Conservation (phyloP, 2,888 invertebrate species). For the Tridacna crocea region DNA sequence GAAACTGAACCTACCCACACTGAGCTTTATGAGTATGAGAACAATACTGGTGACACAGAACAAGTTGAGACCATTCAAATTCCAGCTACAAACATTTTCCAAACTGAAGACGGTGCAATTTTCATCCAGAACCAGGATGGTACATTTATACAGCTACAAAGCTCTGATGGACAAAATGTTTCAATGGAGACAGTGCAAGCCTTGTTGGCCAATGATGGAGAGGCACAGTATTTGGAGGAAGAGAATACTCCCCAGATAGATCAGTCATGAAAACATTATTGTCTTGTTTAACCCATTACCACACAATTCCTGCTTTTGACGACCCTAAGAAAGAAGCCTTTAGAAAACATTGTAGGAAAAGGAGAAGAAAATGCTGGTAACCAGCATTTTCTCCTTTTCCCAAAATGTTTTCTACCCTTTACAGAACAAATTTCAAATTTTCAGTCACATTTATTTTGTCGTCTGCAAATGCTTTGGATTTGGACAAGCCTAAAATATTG, state of each 20-base stretch:
- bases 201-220: conserved; percentile 77
- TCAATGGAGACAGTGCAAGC: conserved; percentile 83
- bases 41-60: conserved; percentile 4
- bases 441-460: too few species aligned
- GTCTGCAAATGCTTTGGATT: too few species aligned
- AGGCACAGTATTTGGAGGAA: conserved; percentile 65
- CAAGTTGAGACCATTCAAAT: conserved; percentile 48
- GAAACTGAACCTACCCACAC: conserved; percentile 3
- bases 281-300: not conserved
- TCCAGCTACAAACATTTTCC: conserved; percentile 73
- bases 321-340: too few species aligned
- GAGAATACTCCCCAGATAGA: not conserved
- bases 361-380: too few species aligned
- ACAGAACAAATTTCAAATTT: too few species aligned
- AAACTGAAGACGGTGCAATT: conserved; percentile 80
- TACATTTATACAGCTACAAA: conserved; percentile 80
- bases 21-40: conserved; percentile 6
- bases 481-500: too few species aligned
- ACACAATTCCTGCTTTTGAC: too few species aligned
- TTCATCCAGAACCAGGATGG: conserved; percentile 82
- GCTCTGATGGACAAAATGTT: conserved; percentile 72
- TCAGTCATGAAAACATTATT: not conserved
- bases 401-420: too few species aligned
- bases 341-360: too few species aligned
- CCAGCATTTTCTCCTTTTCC: too few species aligned